phyloP scores from a whole-genome alignment of 1,140 invertebrate species.

The Drosophila ironensis region DNA sequence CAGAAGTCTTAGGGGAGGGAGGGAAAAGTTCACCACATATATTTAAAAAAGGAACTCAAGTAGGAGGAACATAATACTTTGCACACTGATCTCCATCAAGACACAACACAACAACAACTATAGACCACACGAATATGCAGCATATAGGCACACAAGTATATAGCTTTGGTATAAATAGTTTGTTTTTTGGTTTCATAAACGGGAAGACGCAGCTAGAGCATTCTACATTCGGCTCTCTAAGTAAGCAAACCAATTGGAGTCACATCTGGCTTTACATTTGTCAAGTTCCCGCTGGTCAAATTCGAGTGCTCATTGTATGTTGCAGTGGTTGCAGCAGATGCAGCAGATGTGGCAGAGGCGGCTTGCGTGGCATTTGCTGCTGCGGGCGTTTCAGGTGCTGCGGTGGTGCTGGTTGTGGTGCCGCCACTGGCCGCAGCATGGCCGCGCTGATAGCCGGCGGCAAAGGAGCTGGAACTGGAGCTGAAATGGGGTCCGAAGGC shows the following conservation, averaged over 20 bases:
- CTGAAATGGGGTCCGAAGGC: slow-evolving; percentile 43
- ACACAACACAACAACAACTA: slow-evolving; percentile 65
- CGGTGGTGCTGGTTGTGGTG: slow-evolving; percentile 23
- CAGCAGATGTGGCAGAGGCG: not conserved
- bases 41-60: slow-evolving; percentile 23
- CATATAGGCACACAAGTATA: not conserved
- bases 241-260: slow-evolving; percentile 71
- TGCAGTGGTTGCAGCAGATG: slow-evolving; percentile 7
- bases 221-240: slow-evolving; percentile 50
- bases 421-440: slow-evolving; percentile 12
- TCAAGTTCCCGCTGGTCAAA: slow-evolving; percentile 62
- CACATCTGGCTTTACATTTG: slow-evolving; percentile 69
- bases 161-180: not conserved
- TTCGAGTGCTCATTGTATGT: slow-evolving; percentile 51
- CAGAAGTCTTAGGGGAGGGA: slow-evolving; percentile 26
- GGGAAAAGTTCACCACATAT: slow-evolving; percentile 2
- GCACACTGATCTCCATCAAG: slow-evolving; percentile 42
- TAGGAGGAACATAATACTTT: slow-evolving; percentile 38
- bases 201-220: slow-evolving; percentile 17
- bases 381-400: slow-evolving; percentile 37
- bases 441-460: slow-evolving; percentile 40
- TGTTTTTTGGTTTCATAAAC: slow-evolving; percentile 5
- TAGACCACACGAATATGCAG: slow-evolving; percentile 37
- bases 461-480: slow-evolving; percentile 30
- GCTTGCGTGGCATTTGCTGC: not conserved